These are phyloP conservation scores for Pseudochromis fuscus DNA, from an alignment of 2,797 vertebrate genomes.

Conservation along the genomic window DNA sequence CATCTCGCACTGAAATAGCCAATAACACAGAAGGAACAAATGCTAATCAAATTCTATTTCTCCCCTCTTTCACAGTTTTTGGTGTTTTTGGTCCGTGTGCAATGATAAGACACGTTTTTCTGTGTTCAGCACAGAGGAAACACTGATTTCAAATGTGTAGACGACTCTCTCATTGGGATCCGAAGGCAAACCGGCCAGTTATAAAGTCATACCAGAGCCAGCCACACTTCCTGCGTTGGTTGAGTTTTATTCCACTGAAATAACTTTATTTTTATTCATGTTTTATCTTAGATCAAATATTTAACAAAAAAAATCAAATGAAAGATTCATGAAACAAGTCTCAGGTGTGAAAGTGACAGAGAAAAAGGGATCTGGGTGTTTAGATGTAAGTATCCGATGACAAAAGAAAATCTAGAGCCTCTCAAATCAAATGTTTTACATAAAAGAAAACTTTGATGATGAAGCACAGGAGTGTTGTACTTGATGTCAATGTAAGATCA, in stretches of 20 bases:
- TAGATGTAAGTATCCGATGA: not conserved
- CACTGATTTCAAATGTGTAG: not conserved
- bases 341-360: no score
- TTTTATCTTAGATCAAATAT: not conserved
- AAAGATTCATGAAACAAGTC: no score
- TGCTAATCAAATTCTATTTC: not conserved
- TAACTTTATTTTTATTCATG: not conserved
- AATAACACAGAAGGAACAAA: slow-evolving; percentile 34
- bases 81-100: not conserved
- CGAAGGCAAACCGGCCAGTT: not conserved
- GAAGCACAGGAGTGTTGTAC: no score
- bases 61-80: not conserved
- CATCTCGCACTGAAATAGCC: slow-evolving; percentile 14
- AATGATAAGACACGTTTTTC: not conserved
- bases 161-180: not conserved
- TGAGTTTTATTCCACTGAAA: not conserved
- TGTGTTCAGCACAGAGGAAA: not conserved
- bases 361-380: no score
- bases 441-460: no score
- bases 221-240: not conserved
- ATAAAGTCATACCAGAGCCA: no score
- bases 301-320: no score
- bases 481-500: no score
- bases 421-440: not conserved
- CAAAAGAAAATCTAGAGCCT: not conserved